phyloP scores from a whole-genome alignment of 2,113 vertebrate genomes.

The Engystomops pustulosus region DNA sequence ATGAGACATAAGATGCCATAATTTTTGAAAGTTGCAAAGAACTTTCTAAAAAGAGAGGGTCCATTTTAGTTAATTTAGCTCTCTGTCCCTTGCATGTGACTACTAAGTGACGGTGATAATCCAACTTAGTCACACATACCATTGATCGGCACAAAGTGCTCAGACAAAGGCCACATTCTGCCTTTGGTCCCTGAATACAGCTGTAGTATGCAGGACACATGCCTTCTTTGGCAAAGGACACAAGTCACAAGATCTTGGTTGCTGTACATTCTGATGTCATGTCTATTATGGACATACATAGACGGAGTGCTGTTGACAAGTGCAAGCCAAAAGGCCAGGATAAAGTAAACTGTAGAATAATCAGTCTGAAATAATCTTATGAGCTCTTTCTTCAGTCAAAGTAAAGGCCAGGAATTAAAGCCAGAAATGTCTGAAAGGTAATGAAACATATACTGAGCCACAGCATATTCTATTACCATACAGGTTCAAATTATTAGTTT shows the following conservation, averaged over 20 bases:
- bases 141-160: conserved; percentile 42
- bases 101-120: conserved; percentile 39
- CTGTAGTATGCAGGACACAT: conserved; percentile 52
- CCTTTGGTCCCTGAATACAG: conserved; percentile 44
- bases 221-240: conserved; percentile 48
- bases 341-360: neutral
- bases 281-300: conserved; percentile 32
- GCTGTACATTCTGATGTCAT: conserved; percentile 40
- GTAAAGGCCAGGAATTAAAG: neutral
- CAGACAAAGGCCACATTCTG: conserved; percentile 55
- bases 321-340: conserved; percentile 13
- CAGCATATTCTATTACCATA: no score
- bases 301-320: conserved; percentile 41
- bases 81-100: conserved; percentile 43
- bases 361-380: neutral
- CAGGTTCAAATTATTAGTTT: no score
- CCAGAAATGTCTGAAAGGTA: neutral
- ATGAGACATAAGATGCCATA: neutral
- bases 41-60: conserved; percentile 20
- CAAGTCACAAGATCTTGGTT: conserved; percentile 46
- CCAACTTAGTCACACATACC: conserved; percentile 49
- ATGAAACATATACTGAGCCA: neutral
- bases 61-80: conserved; percentile 7
- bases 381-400: neutral
- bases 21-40: neutral